Percentiles rank a stretch among this genome's conserved stretches.
Conservation (phyloP, 2,113 vertebrate species). For the Mus musculus region GRCm39 chr5:74117001-74117500, state of each 20-base stretch:
- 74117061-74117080: not conserved
- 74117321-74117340: not conserved
- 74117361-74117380: not conserved
- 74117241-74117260: not conserved
- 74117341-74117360: not conserved
- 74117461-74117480: not conserved
- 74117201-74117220: not conserved
- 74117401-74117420: not conserved
- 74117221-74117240: not conserved
- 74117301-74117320: not conserved
- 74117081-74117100: not conserved
- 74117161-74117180: not conserved
- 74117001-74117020: not conserved
- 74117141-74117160: not conserved
- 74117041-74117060: not conserved
- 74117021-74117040: not conserved
- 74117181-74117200: not conserved
- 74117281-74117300: not conserved
- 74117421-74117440: not conserved
- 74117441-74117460: not conserved
- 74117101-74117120: not conserved
- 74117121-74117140: not conserved
- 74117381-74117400: not conserved
- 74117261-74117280: not conserved
- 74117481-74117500: constrained; percentile 36